phyloP scores from a whole-genome alignment of 2,888 invertebrate genomes.

The Rhorus exstirpatorius region DNA sequence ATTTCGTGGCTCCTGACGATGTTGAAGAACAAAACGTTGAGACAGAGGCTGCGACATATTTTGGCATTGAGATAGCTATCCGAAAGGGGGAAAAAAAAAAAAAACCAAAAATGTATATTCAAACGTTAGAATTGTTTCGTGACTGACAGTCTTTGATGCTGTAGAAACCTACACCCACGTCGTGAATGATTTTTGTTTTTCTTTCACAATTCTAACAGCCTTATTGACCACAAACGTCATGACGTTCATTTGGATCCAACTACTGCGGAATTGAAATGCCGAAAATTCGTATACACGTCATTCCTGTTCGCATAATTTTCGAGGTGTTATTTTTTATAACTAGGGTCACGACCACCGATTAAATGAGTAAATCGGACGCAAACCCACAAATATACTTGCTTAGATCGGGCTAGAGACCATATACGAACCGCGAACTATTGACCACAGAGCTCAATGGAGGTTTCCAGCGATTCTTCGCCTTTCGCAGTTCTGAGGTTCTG shows the following conservation, averaged over 20 bases:
- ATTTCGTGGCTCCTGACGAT: slow-evolving; percentile 38
- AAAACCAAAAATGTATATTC: neutral
- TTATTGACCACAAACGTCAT: slow-evolving; percentile 18
- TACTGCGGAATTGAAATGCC: slow-evolving; percentile 38
- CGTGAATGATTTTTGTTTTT: slow-evolving; percentile 49
- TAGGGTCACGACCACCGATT: no score
- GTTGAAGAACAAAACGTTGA: slow-evolving; percentile 31
- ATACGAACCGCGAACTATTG: slow-evolving; percentile 30
- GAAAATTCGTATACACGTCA: slow-evolving; percentile 7
- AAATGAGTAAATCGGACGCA: no score
- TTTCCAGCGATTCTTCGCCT: slow-evolving; percentile 41
- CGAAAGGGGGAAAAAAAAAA: slow-evolving; percentile 43
- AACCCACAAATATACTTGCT: no score
- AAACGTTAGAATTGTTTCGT: slow-evolving; percentile 26
- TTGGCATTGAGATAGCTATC: slow-evolving; percentile 62
- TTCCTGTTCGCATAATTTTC: neutral
- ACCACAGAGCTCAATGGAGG: slow-evolving; percentile 20
- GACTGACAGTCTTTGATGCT: neutral
- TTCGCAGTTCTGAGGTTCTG: slow-evolving; percentile 16
- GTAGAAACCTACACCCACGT: slow-evolving; percentile 18
- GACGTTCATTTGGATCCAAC: slow-evolving; percentile 33
- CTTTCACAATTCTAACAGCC: slow-evolving; percentile 43
- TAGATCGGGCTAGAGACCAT: slow-evolving; percentile 47
- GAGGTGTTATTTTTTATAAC: no score
- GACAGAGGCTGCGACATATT: slow-evolving; percentile 29